phyloP scores from a whole-genome alignment of 1,140 invertebrate genomes.

The Trichonephila inaurata region DNA sequence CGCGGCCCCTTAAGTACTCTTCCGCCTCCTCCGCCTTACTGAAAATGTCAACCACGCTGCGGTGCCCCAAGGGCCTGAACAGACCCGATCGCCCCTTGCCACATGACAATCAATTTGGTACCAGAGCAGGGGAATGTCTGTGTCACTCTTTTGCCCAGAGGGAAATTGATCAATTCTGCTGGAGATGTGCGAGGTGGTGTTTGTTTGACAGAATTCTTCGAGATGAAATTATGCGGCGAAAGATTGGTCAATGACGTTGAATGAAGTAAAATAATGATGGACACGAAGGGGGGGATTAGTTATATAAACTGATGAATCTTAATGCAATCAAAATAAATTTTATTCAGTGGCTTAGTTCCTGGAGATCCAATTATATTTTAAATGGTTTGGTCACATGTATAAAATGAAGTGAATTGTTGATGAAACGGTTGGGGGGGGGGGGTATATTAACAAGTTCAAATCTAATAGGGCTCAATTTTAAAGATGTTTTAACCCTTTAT shows the following conservation, averaged over 20 bases:
- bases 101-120: slow-evolving; percentile 54
- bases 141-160: slow-evolving; percentile 1
- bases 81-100: slow-evolving; percentile 47
- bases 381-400: no score
- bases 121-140: background rate
- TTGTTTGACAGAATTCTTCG: background rate
- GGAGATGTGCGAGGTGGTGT: background rate
- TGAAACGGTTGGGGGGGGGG: no score
- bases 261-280: background rate
- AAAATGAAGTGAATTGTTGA: no score
- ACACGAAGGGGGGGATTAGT: background rate
- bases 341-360: background rate
- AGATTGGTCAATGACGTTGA: background rate
- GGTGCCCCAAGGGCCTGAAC: slow-evolving; percentile 43
- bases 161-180: slow-evolving; percentile 49
- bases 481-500: no score
- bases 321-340: background rate
- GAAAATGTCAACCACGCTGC: slow-evolving; percentile 55
- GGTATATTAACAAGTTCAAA: no score
- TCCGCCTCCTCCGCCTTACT: background rate
- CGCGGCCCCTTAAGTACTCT: background rate
- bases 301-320: background rate
- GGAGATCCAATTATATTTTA: no score
- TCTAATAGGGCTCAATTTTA: no score
- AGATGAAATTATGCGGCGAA: background rate